Percentiles rank a stretch among this genome's conserved stretches.
Evolutionary conservation across 2,113 vertebrate species (phyloP).

Genomic region (Pavo muticus): DNA sequence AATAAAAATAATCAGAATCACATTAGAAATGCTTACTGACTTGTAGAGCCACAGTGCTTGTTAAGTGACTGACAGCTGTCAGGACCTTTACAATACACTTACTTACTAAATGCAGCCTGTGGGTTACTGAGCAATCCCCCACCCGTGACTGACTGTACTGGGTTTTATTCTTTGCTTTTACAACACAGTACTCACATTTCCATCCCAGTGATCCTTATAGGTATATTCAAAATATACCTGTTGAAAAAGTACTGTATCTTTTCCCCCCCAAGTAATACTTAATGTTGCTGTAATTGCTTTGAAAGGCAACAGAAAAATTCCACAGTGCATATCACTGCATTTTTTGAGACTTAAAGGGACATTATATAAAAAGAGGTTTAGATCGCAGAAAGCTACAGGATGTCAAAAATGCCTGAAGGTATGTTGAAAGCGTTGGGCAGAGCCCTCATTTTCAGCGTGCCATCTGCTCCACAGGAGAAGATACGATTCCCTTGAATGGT

Average conservation of each 20-base stretch:
- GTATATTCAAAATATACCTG: neutral
- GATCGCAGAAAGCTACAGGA: conserved; percentile 79
- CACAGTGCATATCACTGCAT: neutral
- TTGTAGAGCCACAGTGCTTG: conserved; percentile 38
- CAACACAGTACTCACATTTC: conserved; percentile 85
- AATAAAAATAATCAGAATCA: conserved; percentile 63
- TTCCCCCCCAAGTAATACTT: neutral
- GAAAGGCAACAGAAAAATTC: conserved; percentile 35
- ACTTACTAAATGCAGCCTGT: conserved; percentile 16
- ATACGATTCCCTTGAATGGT: conserved; percentile 89
- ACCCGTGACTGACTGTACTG: neutral
- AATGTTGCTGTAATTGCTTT: conserved; percentile 44
- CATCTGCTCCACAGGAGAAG: conserved; percentile 98
- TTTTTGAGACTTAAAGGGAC: conserved; percentile 18
- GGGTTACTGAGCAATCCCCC: conserved; percentile 7
- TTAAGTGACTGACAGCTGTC: neutral
- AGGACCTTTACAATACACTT: neutral
- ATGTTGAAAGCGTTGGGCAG: conserved; percentile 92
- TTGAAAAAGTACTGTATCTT: neutral
- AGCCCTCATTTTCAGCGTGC: conserved; percentile 96
- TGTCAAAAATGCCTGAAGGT: conserved; percentile 88
- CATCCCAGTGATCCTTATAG: conserved; percentile 64
- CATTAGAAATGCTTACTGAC: conserved; percentile 37
- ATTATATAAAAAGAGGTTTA: conserved; percentile 56
- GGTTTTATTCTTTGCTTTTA: conserved; percentile 24